phyloP scores from a whole-genome alignment of 2,797 vertebrate genomes.

The Labeo calbasu region DNA sequence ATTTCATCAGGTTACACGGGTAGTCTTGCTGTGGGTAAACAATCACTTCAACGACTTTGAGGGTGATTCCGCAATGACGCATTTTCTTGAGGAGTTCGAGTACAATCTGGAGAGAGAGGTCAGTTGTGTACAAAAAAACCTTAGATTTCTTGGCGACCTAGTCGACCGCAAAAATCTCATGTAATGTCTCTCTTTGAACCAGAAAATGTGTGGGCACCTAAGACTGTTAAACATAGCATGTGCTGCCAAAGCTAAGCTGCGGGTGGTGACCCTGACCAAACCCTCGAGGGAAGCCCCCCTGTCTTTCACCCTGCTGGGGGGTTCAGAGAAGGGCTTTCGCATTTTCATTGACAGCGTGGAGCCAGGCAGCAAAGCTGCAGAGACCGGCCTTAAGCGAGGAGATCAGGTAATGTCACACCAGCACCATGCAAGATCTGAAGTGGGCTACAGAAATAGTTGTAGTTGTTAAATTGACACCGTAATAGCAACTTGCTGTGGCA shows the following conservation, averaged over 20 bases:
- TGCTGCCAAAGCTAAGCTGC: conserved; percentile 96
- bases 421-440: neutral
- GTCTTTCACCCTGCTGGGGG: conserved; percentile 93
- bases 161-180: neutral
- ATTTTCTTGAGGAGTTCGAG: conserved; percentile 98
- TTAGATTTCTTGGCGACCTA: neutral
- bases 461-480: conserved; percentile 15
- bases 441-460: conserved; percentile 9
- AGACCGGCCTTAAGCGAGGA: conserved; percentile 94
- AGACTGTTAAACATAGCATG: conserved; percentile 98
- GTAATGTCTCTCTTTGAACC: conserved; percentile 31
- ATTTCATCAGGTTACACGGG: conserved; percentile 92
- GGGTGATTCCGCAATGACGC: conserved; percentile 95
- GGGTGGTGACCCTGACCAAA: conserved; percentile 94
- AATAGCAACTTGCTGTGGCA: conserved; percentile 26
- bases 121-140: conserved; percentile 54
- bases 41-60: conserved; percentile 99
- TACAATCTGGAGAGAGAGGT: conserved; percentile 99
- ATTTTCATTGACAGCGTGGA: conserved; percentile 98
- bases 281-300: conserved; percentile 94
- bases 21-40: conserved; percentile 99
- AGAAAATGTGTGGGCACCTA: conserved; percentile 99
- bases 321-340: conserved; percentile 95
- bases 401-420: conserved; percentile 85
- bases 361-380: conserved; percentile 92